phyloP scores from a whole-genome alignment of 2,113 vertebrate species.

The Leuciscus idus region DNA sequence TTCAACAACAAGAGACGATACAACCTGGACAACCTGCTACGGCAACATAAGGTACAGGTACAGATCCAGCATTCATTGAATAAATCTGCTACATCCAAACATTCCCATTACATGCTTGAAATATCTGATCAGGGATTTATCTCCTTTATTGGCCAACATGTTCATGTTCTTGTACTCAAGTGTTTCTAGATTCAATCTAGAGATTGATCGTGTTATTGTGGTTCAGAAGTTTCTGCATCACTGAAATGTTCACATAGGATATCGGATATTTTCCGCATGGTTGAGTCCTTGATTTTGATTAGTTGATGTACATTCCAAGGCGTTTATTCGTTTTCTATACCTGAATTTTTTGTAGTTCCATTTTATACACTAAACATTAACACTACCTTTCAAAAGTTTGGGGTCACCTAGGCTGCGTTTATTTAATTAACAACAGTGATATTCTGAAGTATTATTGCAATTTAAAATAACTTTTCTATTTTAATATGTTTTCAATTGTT shows the following conservation, averaged over 20 bases:
- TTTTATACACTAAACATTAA: not conserved
- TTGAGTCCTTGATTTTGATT: too few species aligned
- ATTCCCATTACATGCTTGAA: not conserved
- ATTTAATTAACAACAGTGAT: not conserved
- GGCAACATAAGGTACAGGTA: conserved; percentile 92
- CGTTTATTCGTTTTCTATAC: too few species aligned
- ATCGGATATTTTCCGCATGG: too few species aligned
- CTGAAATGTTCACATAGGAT: too few species aligned
- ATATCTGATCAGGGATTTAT: not conserved
- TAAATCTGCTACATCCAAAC: not conserved
- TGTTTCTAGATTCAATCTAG: too few species aligned
- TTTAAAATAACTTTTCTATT: not conserved
- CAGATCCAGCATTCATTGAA: not conserved
- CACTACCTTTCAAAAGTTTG: not conserved
- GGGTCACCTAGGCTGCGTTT: not conserved
- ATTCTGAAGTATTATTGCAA: not conserved
- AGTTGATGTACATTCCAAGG: too few species aligned
- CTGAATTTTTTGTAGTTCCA: too few species aligned
- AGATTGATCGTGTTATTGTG: too few species aligned
- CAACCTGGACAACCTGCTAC: conserved; percentile 94
- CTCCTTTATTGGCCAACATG: too few species aligned
- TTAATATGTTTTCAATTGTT: not conserved
- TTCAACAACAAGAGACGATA: conserved; percentile 98
- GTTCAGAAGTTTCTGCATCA: too few species aligned
- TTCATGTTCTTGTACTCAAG: not conserved